Evolutionary conservation across 2,113 vertebrate genomes (phyloP).

Genomic region (Megaleporinus macrocephalus): DNA sequence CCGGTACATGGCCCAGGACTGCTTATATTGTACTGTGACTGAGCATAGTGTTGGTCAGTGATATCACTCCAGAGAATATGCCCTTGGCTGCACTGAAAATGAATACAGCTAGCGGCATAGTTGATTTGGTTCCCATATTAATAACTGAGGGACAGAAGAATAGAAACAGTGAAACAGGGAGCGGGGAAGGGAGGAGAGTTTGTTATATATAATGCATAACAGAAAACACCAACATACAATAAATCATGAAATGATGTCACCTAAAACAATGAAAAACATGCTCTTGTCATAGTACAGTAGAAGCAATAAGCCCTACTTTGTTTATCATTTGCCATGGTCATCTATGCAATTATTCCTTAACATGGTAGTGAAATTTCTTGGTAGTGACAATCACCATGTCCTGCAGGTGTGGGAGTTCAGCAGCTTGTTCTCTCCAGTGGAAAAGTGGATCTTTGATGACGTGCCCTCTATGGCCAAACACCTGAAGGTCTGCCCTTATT

Average conservation of each 20-base stretch:
- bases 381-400: neutral
- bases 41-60: neutral
- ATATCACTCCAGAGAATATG: neutral
- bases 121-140: neutral
- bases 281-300: no score
- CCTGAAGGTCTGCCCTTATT: conserved; percentile 87
- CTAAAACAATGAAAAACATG: no score
- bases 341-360: no score
- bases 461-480: conserved; percentile 84
- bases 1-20: neutral
- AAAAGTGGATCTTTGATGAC: conserved; percentile 59
- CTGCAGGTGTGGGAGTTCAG: conserved; percentile 81
- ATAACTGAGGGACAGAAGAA: no score
- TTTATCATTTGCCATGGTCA: no score
- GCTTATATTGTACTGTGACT: neutral
- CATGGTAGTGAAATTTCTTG: no score
- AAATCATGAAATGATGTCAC: no score
- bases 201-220: no score
- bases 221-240: no score
- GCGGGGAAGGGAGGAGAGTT: no score
- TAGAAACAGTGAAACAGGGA: no score
- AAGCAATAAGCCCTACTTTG: no score
- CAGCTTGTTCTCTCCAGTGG: conserved; percentile 49
- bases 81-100: neutral
- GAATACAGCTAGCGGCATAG: neutral